Evolutionary conservation across 2,113 vertebrate genomes (phyloP).

Genomic region (Camelus dromedarius): DNA sequence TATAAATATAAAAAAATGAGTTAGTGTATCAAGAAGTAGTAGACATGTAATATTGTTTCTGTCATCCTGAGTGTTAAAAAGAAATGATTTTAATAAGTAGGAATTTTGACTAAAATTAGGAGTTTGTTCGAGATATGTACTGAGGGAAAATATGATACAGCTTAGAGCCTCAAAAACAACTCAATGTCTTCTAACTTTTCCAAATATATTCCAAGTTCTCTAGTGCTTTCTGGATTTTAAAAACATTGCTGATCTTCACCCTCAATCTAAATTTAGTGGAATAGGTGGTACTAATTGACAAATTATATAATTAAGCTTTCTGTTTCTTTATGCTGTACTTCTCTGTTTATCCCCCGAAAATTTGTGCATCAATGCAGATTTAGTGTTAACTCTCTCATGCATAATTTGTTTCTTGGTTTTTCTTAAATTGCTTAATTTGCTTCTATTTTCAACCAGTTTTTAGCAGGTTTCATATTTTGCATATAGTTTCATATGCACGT

Average conservation of each 20-base stretch:
- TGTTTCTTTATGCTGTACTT: not conserved
- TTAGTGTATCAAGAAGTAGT: conserved; percentile 29
- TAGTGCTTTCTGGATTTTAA: not conserved
- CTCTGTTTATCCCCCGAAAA: not conserved
- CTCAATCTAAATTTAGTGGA: not conserved
- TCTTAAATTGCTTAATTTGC: not conserved
- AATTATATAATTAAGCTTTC: not conserved
- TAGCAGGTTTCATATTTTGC: not conserved
- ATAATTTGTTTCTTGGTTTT: not conserved
- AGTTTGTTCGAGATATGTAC: not conserved
- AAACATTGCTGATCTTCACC: not conserved
- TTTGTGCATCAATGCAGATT: not conserved
- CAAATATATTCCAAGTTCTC: not conserved
- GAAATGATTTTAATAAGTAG: not conserved
- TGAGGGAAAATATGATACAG: not conserved
- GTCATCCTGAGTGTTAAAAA: not conserved
- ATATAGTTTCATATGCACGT: not conserved
- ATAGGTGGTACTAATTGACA: not conserved
- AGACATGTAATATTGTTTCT: conserved; percentile 35
- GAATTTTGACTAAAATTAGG: not conserved
- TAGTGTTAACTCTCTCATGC: not conserved
- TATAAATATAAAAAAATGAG: conserved; percentile 9
- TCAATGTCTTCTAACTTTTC: not conserved
- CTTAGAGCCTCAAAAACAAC: not conserved
- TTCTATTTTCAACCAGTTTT: not conserved